A percentile compares a stretch with the other conserved stretches of the same genome.
phyloP scores from a whole-genome alignment of 2,797 vertebrate genomes.

The Chaetophractus vellerosus region DNA sequence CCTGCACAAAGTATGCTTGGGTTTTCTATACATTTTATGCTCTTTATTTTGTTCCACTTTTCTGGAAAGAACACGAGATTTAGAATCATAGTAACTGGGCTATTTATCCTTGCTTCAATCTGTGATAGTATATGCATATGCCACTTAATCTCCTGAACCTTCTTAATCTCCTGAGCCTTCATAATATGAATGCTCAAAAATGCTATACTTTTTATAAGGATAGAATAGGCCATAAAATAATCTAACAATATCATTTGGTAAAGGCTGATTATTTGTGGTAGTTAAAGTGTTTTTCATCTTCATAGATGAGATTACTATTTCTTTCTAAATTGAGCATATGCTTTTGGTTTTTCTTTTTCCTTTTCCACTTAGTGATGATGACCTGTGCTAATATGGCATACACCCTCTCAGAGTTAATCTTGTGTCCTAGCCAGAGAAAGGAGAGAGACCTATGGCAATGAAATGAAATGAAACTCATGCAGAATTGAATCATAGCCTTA shows the following conservation, averaged over 20 bases:
- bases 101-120: not conserved
- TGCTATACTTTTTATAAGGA: not conserved
- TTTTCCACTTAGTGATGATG: not conserved
- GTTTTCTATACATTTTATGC: not conserved
- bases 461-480: not conserved
- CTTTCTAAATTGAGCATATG: not conserved
- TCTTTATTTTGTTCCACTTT: not conserved
- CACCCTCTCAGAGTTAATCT: not conserved
- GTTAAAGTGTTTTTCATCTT: constrained; percentile 9
- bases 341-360: not conserved
- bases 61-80: not conserved
- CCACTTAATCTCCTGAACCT: not conserved
- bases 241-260: not conserved
- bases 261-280: constrained; percentile 13
- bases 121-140: not conserved
- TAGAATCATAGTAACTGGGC: not conserved
- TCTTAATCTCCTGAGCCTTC: not conserved
- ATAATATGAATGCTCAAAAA: not conserved
- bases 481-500: not conserved
- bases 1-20: not conserved
- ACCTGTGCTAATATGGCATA: not conserved
- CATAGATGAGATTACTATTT: not conserved
- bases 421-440: not conserved
- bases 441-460: not conserved
- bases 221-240: constrained; percentile 32